A percentile compares a stretch with the other conserved stretches of the same genome.
Evolutionary conservation across 2,797 vertebrate genomes (phyloP).

Genomic region (Avahi laniger): DNA sequence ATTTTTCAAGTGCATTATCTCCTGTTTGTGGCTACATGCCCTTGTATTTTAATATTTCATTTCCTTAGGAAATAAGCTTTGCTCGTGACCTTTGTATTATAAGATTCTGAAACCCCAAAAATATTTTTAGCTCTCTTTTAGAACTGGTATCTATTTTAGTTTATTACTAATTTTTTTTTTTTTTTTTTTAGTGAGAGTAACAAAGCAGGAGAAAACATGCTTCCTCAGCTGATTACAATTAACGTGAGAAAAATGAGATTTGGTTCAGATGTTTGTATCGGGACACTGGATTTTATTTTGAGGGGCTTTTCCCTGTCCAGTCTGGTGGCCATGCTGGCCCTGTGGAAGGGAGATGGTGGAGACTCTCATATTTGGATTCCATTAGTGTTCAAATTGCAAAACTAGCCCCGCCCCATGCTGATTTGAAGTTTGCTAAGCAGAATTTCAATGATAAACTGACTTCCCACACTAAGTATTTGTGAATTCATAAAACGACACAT

Average conservation of each 20-base stretch:
- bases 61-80: slow-evolving; percentile 17
- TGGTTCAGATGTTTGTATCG: neutral
- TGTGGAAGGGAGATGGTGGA: neutral
- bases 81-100: neutral
- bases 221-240: neutral
- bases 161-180: neutral
- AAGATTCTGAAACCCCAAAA: neutral
- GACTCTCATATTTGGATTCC: neutral
- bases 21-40: neutral
- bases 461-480: neutral
- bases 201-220: neutral
- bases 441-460: neutral
- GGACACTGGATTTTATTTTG: neutral
- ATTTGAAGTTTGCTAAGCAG: neutral
- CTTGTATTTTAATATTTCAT: neutral
- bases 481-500: neutral
- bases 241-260: neutral
- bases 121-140: neutral
- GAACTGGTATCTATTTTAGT: neutral
- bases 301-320: neutral
- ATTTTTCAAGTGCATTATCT: neutral
- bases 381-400: neutral
- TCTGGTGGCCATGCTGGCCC: neutral
- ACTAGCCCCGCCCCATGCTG: neutral
- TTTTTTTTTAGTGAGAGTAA: neutral